Evolutionary conservation across 1,140 invertebrate genomes (phyloP).

Genomic region (Cydia amplana): DNA sequence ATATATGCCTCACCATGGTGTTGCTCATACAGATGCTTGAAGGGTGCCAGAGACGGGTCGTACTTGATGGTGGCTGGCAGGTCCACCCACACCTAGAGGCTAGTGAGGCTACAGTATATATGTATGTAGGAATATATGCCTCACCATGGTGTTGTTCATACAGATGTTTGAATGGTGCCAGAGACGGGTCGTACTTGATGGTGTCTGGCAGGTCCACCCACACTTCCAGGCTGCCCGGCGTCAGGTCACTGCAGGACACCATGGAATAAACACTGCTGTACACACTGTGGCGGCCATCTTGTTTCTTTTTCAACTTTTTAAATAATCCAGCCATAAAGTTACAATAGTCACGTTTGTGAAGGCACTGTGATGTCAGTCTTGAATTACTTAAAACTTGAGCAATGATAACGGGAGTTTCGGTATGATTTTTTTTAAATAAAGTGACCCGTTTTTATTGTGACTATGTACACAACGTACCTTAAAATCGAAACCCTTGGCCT

Average conservation of each 20-base stretch:
- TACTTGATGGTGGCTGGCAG: constrained; percentile 83
- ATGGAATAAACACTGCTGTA: constrained; percentile 69
- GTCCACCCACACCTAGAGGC: constrained; percentile 81
- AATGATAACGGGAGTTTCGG: no score
- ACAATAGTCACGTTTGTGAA: background rate
- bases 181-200: constrained; percentile 82
- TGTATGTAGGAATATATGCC: constrained; percentile 34
- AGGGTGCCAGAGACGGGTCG: constrained; percentile 82
- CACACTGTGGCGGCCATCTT: constrained; percentile 50
- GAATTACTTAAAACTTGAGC: no score
- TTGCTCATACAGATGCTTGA: constrained; percentile 82
- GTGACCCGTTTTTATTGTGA: no score
- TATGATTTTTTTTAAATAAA: no score
- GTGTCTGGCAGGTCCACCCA: constrained; percentile 83
- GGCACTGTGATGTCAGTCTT: background rate
- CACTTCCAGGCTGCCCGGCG: constrained; percentile 82
- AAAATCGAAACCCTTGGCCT: background rate
- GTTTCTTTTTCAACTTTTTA: constrained; percentile 41
- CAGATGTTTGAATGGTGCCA: constrained; percentile 81
- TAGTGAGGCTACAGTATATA: constrained; percentile 51
- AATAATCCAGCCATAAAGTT: constrained; percentile 45
- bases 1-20: constrained; percentile 70
- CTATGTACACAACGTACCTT: background rate
- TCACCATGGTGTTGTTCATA: constrained; percentile 81
- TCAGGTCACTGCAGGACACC: constrained; percentile 80